Evolutionary conservation across 2,797 vertebrate genomes (phyloP), one percentile per base, ranked within the genome.

Genomic region (Paramormyrops hopkinsi): DNA sequence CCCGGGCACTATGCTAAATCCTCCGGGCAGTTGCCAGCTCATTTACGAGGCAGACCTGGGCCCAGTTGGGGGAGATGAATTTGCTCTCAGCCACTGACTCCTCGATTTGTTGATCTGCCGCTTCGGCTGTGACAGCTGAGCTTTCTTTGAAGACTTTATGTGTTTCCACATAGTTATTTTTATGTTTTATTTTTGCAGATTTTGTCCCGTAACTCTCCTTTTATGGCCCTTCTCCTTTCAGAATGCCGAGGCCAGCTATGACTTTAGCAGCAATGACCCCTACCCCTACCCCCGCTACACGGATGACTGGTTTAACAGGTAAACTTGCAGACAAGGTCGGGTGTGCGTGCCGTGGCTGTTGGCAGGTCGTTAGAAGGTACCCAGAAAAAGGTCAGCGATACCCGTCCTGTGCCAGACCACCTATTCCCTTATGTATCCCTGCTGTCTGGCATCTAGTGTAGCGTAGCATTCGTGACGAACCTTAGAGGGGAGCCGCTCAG

Each of bases 241-340:
- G 99, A 99, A 99, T 51, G 97, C 98, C 3, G 97, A 99, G 91
- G 99, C 99, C 92, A 99, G 99, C 95, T 99, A 98, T 0, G 99
- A 99, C 95, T 99, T 99, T 95, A 99, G 99, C 96, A 99, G 99
- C 94, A 99, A 99, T 0, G 99, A 99, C 93, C 98, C 98, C 3
- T 99, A 94, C 90, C 99, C 99, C 0, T 99, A 99, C 89, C 99
- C 99, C 1, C 98, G 99, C 90, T 99, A 99, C 90, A 99, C 99
- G 90, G 98, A 99, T 5, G 99, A 99, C 96, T 99, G 99, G 99
- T 99, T 99, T 94, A 99, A 99, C 98, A 99, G 99, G 99, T 99
- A 97, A 97, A 88, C 87, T 48, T n/a, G 33, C 56, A 56, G 19
- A 22, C 37, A 46, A 82, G 54, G 86, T 25, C 41, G n/a, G 54